These are phyloP conservation scores for Carterocephalus palaemon DNA, from an alignment of 2,888 invertebrate genomes.

Conservation along the genomic window DNA sequence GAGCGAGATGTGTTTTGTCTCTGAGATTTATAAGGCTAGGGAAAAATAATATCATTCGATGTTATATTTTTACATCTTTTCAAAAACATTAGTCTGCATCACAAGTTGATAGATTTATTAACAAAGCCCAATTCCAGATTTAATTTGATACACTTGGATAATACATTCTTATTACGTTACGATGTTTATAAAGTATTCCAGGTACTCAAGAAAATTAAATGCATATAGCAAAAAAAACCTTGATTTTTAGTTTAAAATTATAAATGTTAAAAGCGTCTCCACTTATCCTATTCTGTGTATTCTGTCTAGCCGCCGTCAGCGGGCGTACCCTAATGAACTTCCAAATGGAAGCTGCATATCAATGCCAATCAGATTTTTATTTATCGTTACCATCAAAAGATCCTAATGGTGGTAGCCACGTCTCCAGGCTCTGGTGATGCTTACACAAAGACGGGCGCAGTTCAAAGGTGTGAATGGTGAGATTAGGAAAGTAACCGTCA, in stretches of 20 bases:
- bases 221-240: too few species aligned
- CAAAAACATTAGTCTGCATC: too few species aligned
- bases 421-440: slow-evolving; percentile 35
- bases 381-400: slow-evolving; percentile 65
- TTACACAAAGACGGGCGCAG: slow-evolving; percentile 40
- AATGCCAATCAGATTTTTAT: slow-evolving; percentile 70
- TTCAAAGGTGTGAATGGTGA: slow-evolving; percentile 33
- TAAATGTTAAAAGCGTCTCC: slow-evolving; percentile 25
- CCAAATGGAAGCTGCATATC: slow-evolving; percentile 74
- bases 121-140: too few species aligned
- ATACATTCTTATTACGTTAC: too few species aligned
- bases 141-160: too few species aligned
- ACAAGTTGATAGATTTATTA: too few species aligned
- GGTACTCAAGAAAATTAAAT: too few species aligned
- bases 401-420: slow-evolving; percentile 59
- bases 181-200: too few species aligned
- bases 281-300: slow-evolving; percentile 35
- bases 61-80: too few species aligned
- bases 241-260: neutral
- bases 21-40: too few species aligned
- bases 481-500: slow-evolving; percentile 23
- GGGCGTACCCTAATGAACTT: slow-evolving; percentile 67
- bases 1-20: too few species aligned
- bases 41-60: too few species aligned
- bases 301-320: slow-evolving; percentile 47